These are phyloP conservation scores for Pseudachorutes palmiensis DNA, from an alignment of 1,140 invertebrate species.

Conservation along the genomic window DNA sequence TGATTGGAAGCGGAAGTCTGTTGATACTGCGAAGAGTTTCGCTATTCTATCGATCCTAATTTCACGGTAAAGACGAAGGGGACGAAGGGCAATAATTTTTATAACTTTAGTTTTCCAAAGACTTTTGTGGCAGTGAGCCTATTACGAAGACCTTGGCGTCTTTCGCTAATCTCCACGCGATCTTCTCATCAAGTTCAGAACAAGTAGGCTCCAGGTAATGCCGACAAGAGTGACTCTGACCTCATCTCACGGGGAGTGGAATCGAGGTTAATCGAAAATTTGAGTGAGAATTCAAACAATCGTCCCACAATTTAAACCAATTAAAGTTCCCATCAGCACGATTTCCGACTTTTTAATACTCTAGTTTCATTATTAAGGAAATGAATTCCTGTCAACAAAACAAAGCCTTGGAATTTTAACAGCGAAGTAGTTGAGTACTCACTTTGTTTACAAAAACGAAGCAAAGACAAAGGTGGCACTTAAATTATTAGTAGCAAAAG, in stretches of 20 bases:
- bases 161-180: conserved; percentile 36
- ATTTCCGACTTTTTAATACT: background rate
- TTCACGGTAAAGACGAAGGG: background rate
- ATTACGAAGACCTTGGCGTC: conserved; percentile 24
- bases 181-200: conserved; percentile 33
- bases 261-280: background rate
- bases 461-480: too few species aligned
- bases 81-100: conserved; percentile 24
- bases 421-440: too few species aligned
- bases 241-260: background rate
- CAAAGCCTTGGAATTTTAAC: too few species aligned
- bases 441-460: too few species aligned
- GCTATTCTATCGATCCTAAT: too few species aligned
- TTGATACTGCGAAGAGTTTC: conserved; percentile 12
- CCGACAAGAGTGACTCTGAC: background rate
- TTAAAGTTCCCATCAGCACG: background rate
- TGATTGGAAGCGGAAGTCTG: conserved; percentile 36
- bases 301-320: background rate
- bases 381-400: too few species aligned
- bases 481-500: too few species aligned
- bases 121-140: background rate
- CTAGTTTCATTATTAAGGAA: too few species aligned
- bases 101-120: conserved; percentile 22
- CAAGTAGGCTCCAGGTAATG: background rate
- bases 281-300: background rate